Percentiles rank a stretch among this genome's conserved stretches.
Conservation (phyloP, 2,113 vertebrate genomes). For the Bujurquina vittata region DNA sequence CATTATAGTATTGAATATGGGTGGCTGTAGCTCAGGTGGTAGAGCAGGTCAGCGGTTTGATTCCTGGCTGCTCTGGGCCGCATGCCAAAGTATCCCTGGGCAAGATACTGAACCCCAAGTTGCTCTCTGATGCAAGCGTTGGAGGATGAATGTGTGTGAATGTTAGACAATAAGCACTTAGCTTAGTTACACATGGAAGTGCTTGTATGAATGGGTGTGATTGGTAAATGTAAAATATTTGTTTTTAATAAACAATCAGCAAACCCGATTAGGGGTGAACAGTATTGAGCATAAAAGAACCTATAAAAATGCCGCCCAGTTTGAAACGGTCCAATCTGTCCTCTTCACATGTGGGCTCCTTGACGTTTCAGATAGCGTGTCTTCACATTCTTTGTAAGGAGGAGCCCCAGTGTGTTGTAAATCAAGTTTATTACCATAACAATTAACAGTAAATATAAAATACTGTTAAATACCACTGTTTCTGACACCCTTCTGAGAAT, state of each 20-base stretch:
- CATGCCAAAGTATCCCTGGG: too few species aligned
- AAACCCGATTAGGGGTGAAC: not conserved
- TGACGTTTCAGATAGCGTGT: not conserved
- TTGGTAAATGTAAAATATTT: too few species aligned
- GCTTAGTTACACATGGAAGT: too few species aligned
- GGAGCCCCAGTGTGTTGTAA: not conserved
- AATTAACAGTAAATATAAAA: not conserved
- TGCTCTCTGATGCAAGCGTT: too few species aligned
- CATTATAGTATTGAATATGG: too few species aligned
- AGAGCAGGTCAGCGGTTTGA: too few species aligned
- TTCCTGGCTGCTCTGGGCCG: too few species aligned
- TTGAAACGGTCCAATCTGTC: not conserved
- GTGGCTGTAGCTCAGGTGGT: too few species aligned
- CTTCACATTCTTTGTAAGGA: not conserved
- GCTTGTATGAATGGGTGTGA: too few species aligned
- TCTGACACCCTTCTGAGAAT: conserved; percentile 4
- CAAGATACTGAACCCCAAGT: too few species aligned
- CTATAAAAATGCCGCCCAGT: not conserved
- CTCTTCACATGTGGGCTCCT: not conserved
- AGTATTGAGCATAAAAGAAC: not conserved
- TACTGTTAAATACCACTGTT: conserved; percentile 6
- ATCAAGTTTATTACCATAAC: not conserved
- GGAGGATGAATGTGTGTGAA: too few species aligned
- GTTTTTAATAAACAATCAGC: not conserved
- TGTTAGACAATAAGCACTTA: too few species aligned